phyloP scores from a whole-genome alignment of 2,888 invertebrate genomes.

The Morpho deidamia region DNA sequence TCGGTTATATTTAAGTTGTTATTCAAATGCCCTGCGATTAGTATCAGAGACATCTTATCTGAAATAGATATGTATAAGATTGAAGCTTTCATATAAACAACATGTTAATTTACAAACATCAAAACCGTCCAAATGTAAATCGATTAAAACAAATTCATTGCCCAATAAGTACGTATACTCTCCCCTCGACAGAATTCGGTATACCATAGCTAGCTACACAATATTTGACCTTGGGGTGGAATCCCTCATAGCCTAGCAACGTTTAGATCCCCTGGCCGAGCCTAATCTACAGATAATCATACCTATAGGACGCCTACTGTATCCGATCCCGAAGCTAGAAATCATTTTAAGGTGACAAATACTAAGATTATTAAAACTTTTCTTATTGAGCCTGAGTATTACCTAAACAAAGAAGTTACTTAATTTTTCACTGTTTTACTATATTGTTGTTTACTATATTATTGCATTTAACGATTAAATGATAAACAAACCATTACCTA shows the following conservation, averaged over 20 bases:
- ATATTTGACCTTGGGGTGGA: conserved; percentile 69
- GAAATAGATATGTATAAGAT: too few species aligned
- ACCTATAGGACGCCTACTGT: conserved; percentile 63
- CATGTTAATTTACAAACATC: conserved; percentile 16
- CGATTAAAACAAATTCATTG: conserved; percentile 24
- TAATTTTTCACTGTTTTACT: too few species aligned
- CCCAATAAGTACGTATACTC: conserved; percentile 29
- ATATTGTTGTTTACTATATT: too few species aligned
- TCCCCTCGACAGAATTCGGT: conserved; percentile 50
- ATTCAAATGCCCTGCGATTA: too few species aligned
- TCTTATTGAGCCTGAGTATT: too few species aligned
- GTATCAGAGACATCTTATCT: too few species aligned
- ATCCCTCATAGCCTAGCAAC: conserved; percentile 72
- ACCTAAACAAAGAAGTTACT: too few species aligned
- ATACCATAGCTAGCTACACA: conserved; percentile 50
- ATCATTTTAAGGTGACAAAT: conserved; percentile 25
- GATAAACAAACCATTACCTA: not conserved
- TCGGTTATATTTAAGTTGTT: too few species aligned
- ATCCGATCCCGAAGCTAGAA: conserved; percentile 46
- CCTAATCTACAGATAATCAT: conserved; percentile 66
- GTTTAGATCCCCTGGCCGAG: conserved; percentile 62
- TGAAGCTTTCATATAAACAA: not conserved
- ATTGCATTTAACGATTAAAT: not conserved
- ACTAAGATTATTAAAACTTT: not conserved
- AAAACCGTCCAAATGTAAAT: conserved; percentile 20